Base-by-base conservation (phyloP, 2,888 invertebrate genomes). In the Oligia latruncula region DNA sequence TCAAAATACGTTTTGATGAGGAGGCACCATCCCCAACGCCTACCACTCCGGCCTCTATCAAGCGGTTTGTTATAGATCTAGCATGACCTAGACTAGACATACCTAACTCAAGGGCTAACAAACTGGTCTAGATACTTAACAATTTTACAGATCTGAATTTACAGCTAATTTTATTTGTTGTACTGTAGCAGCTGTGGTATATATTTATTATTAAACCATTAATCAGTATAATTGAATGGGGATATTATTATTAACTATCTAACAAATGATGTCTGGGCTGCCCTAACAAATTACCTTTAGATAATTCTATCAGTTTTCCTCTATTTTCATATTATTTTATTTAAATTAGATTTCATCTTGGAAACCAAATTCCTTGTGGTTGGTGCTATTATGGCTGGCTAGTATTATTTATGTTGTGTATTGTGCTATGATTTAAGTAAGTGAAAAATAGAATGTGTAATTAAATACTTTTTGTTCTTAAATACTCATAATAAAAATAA, bases 1-100 rank as follows among this genome's bases (percentile, higher is more conserved):
- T 97, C 94, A 97, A 97, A 96, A 95, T 97, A 90, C 96, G 93
- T 89, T 95, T 95, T 92, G 97, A 97, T 90, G 97, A 97, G 91
- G 97, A 97, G 91, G 95, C 94, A 82, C 96, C 96, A 1, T 96
- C 97, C 84, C 96, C 97, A 76, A 95, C 96, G 78, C 97, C 97
- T 87, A 96, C 97, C 92, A 97, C 97, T 91, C 97, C 97, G 80
- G 96, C 97, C 90, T 97, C 97, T 87, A 95, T 96, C 86, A 97
- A 97, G 95, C 97, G 97, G 97, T 97, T 97, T 95, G 96, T 96
- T 89, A 83, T 91, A 93, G 91, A 90, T 89, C 90, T 89, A 93
- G 96, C 96, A 96, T 96, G 96, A 93, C 92, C 93, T 94, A 93
- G 92, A 89, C 87, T 93, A 93, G 91, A 92, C 89, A 89, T 91